These are phyloP conservation scores for Passer montanus DNA, from an alignment of 2,113 vertebrate species.

Conservation along the genomic window DNA sequence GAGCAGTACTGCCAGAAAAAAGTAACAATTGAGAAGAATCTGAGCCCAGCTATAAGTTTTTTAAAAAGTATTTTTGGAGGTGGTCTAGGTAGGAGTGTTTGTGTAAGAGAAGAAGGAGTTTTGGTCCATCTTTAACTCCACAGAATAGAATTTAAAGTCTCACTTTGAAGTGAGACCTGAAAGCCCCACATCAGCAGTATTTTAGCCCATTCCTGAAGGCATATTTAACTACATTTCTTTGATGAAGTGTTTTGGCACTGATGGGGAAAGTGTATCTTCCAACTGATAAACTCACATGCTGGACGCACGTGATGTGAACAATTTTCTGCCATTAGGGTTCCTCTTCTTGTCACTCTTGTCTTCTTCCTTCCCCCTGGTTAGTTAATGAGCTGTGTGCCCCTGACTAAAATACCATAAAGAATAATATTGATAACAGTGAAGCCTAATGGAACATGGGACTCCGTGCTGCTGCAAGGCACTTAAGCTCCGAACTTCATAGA, in stretches of 20 bases:
- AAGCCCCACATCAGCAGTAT: neutral
- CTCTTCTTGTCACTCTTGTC: neutral
- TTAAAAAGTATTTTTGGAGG: neutral
- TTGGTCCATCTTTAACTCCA: neutral
- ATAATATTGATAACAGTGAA: neutral
- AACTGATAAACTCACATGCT: neutral
- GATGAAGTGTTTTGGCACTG: neutral
- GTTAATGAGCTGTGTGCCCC: neutral
- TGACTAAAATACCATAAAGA: neutral
- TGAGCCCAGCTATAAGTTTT: neutral
- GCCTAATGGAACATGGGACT: neutral
- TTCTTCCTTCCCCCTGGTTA: neutral
- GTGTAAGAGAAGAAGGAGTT: neutral
- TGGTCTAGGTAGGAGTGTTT: neutral
- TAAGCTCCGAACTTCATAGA: neutral
- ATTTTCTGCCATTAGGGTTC: neutral
- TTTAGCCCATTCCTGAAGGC: neutral
- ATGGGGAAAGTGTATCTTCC: neutral
- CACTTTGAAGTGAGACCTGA: neutral
- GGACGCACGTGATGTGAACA: accelerated
- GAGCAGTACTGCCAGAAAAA: neutral
- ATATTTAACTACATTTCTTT: neutral
- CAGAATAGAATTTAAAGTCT: neutral
- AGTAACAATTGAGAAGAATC: neutral
- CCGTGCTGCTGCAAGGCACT: neutral